These are phyloP conservation scores for Corynorhinus townsendii DNA, from an alignment of 2,113 vertebrate genomes.

Conservation along the genomic window DNA sequence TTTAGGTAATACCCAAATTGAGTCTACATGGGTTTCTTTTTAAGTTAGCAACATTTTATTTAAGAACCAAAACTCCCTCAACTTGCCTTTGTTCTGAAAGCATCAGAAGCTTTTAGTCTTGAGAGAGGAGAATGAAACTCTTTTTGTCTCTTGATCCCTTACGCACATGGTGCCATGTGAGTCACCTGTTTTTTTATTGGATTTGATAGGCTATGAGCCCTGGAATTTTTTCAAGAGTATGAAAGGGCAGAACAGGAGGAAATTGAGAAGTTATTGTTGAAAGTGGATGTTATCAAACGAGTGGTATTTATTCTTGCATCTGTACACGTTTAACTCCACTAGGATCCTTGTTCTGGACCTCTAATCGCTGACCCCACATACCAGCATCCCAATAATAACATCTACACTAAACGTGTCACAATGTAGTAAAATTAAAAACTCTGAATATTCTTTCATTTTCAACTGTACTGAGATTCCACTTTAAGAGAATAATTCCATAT, in stretches of 20 bases:
- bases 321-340: neutral
- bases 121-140: neutral
- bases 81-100: neutral
- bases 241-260: neutral
- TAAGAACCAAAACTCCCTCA: neutral
- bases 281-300: neutral
- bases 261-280: neutral
- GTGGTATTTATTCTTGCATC: neutral
- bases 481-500: neutral
- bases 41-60: neutral
- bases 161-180: neutral
- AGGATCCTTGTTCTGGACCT: neutral
- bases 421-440: neutral
- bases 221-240: neutral
- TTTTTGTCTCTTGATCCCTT: neutral
- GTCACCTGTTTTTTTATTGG: neutral
- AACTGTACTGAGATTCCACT: neutral
- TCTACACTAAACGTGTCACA: neutral
- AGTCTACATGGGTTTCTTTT: neutral
- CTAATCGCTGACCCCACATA: neutral
- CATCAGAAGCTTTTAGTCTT: neutral
- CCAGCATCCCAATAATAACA: neutral
- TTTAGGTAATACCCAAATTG: neutral
- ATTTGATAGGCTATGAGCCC: neutral
- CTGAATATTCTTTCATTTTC: neutral